Percentiles rank a stretch among this genome's conserved stretches.
phyloP scores from a whole-genome alignment of 2,797 vertebrate species.

The Anniella stebbinsi region DNA sequence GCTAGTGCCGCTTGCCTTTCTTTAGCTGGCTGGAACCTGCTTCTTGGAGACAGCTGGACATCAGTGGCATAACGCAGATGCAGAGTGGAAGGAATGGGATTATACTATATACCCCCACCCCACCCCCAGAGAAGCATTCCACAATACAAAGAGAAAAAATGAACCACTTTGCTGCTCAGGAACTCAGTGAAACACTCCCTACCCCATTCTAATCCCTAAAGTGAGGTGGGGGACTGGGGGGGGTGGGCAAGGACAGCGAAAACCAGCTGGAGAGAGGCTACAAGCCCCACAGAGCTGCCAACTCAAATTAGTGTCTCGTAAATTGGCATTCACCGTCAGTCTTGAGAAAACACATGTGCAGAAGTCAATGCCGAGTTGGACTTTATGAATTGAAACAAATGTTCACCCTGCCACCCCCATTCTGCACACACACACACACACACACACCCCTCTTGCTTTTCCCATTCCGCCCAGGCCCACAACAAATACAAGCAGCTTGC shows the following conservation, averaged over 20 bases:
- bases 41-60: slow-evolving; percentile 59
- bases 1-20: slow-evolving; percentile 62
- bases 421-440: not conserved
- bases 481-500: slow-evolving; percentile 70
- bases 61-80: slow-evolving; percentile 48
- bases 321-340: slow-evolving; percentile 41
- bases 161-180: slow-evolving; percentile 40
- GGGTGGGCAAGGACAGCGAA: slow-evolving; percentile 23
- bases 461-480: slow-evolving; percentile 65
- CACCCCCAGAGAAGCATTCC: slow-evolving; percentile 28
- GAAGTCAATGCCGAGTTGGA: slow-evolving; percentile 10
- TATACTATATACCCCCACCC: slow-evolving; percentile 27
- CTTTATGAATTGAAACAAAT: slow-evolving; percentile 72
- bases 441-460: slow-evolving; percentile 46
- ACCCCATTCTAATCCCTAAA: slow-evolving; percentile 29
- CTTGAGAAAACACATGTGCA: not conserved
- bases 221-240: slow-evolving; percentile 31
- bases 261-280: slow-evolving; percentile 50
- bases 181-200: slow-evolving; percentile 49
- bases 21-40: slow-evolving; percentile 51
- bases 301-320: slow-evolving; percentile 49
- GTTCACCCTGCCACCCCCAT: slow-evolving; percentile 61
- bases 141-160: not conserved
- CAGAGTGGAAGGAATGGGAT: slow-evolving; percentile 37
- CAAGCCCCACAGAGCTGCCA: slow-evolving; percentile 53